These are phyloP conservation scores for Anabacerthia variegaticeps DNA, from an alignment of 2,797 vertebrate genomes.

Conservation along the genomic window DNA sequence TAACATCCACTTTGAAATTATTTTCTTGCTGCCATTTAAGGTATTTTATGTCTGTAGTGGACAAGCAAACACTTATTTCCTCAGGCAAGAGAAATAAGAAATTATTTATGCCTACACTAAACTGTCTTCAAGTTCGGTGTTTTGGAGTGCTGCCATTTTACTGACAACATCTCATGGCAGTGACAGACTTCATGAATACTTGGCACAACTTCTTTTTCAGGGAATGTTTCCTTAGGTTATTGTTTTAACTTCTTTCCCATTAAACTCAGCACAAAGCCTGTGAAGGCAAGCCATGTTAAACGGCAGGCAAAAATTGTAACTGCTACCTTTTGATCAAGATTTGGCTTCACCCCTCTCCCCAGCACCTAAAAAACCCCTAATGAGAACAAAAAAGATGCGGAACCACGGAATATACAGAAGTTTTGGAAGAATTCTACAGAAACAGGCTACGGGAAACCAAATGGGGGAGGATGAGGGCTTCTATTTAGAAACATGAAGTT, in stretches of 20 bases:
- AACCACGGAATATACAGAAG: background rate
- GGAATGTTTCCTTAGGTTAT: background rate
- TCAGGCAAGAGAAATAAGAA: background rate
- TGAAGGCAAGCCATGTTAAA: background rate
- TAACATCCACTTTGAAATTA: background rate
- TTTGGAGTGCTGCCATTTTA: background rate
- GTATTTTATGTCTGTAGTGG: background rate
- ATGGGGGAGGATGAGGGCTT: background rate
- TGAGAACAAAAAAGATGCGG: background rate
- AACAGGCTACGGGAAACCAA: background rate
- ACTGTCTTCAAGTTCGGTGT: background rate
- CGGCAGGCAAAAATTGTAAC: background rate
- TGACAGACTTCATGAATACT: background rate
- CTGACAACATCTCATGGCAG: background rate
- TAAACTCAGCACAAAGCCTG: background rate
- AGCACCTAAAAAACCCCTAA: background rate
- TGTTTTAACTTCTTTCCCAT: background rate
- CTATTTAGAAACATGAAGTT: background rate
- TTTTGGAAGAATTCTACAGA: background rate
- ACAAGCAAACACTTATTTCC: background rate
- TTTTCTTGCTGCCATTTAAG: background rate
- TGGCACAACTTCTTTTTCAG: background rate
- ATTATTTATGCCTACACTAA: background rate
- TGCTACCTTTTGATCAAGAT: background rate
- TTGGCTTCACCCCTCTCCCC: rapidly evolving